phyloP scores from a whole-genome alignment of 2,888 invertebrate genomes.

The Xanthorhoe spadicearia region DNA sequence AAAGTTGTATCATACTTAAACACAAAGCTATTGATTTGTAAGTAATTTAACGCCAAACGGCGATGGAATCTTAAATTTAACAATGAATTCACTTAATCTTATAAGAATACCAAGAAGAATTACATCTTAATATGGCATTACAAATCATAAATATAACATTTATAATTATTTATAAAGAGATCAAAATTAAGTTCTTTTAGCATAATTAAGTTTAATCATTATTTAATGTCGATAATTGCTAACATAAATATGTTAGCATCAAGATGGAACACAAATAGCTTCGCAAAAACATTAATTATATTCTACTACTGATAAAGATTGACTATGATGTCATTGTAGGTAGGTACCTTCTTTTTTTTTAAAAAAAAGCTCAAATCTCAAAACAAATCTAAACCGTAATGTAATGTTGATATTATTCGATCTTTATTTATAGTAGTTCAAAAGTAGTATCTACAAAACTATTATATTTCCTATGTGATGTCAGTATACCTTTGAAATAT shows the following conservation, averaged over 20 bases:
- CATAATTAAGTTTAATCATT: slow-evolving; percentile 27
- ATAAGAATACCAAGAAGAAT: slow-evolving; percentile 68
- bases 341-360: neutral
- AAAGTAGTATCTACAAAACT: neutral
- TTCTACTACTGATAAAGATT: slow-evolving; percentile 3
- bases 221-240: slow-evolving; percentile 9
- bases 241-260: slow-evolving; percentile 14
- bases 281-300: slow-evolving; percentile 2
- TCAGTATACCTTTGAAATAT: neutral
- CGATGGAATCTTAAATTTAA: slow-evolving; percentile 31
- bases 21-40: neutral
- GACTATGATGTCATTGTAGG: neutral
- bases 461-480: neutral
- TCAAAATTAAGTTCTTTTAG: slow-evolving; percentile 62
- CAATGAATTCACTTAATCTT: slow-evolving; percentile 36
- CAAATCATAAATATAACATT: slow-evolving; percentile 75
- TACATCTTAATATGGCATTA: slow-evolving; percentile 83
- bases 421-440: neutral
- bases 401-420: neutral
- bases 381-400: neutral
- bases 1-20: neutral
- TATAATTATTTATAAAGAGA: slow-evolving; percentile 79
- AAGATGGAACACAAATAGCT: slow-evolving; percentile 13
- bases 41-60: slow-evolving; percentile 32
- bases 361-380: neutral